Conservation (phyloP, 2,888 invertebrate species). For the Mellilla xanthometata region DNA sequence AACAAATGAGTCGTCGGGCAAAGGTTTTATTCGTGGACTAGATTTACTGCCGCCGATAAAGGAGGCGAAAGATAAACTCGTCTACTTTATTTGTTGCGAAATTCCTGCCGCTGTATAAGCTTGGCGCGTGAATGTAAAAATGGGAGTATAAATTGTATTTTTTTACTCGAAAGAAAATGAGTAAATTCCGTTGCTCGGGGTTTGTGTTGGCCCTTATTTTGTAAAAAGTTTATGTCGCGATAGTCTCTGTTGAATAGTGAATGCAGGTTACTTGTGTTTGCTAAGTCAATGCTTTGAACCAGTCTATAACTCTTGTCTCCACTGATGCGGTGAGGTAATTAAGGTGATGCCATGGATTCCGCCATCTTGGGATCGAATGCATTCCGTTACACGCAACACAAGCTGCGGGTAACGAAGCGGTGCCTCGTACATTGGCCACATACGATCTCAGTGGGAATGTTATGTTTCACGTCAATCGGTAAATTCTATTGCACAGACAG, state of each 20-base stretch:
- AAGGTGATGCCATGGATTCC: slow-evolving; percentile 33
- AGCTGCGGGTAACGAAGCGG: slow-evolving; percentile 41
- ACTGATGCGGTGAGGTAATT: slow-evolving; percentile 11
- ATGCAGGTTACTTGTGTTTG: too few species aligned
- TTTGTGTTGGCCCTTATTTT: neutral
- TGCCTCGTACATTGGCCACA: slow-evolving; percentile 20
- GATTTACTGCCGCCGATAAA: slow-evolving; percentile 29
- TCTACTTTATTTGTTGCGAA: slow-evolving; percentile 12
- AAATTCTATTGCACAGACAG: slow-evolving; percentile 14
- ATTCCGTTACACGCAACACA: slow-evolving; percentile 53
- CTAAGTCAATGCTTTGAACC: neutral
- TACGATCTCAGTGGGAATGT: slow-evolving; percentile 1
- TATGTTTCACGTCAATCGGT: neutral
- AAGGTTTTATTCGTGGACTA: slow-evolving; percentile 36
- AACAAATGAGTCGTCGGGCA: slow-evolving; percentile 48
- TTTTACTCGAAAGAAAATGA: neutral
- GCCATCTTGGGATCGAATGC: slow-evolving; percentile 41
- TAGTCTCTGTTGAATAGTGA: too few species aligned
- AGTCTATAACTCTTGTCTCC: slow-evolving; percentile 4
- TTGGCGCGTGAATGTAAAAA: too few species aligned
- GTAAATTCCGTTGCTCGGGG: neutral
- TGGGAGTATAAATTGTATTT: neutral
- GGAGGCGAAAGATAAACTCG: slow-evolving; percentile 13
- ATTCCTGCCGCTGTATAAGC: neutral
- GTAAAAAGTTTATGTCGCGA: too few species aligned